Base-by-base conservation (phyloP, 2,888 invertebrate species). In the Calliopum simillimum region DNA sequence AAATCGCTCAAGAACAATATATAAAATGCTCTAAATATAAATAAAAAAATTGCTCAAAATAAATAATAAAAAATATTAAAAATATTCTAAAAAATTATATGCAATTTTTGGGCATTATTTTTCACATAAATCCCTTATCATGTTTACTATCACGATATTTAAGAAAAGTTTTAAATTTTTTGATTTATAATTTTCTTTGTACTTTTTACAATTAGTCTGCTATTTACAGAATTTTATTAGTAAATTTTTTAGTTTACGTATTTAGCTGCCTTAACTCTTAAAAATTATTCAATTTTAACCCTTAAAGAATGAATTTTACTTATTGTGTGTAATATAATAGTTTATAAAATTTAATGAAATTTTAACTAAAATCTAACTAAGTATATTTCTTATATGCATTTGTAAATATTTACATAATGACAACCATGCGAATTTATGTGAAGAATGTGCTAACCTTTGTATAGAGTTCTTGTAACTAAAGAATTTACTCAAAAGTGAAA, bases 61-160 rank as follows among this genome's bases (percentile, higher is more conserved):
- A n/a, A n/a, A n/a, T n/a, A n/a, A n/a, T n/a, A 66, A 73, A 71
- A 73, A 71, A 71, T 73, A 71, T 59, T 67, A 73, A 71, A 71
- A 73, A 73, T 69, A 56, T 68, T 69, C 46, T 61, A 44, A 12
- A 33, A 46, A 56, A 43, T 56, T 5, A 4, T 2, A 3, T n/a
- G n/a, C n/a, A n/a, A n/a, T n/a, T n/a, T n/a, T n/a, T n/a, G n/a
- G n/a, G n/a, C n/a, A n/a, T n/a, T n/a, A n/a, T n/a, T 33, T 33
- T 6, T 6, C 4, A 33, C 33, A 33, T 33, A 6, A 2, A 1
- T 33, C 8, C 33, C 8, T 33, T 33, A 8, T n/a, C n/a, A n/a
- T 33, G 8, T 8, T 2, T 33, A 33, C 0, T 33, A 8, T 33
- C 33, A 56, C 56, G 56, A 46, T 47, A 61, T 47, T 49, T 64